A percentile compares a stretch with the other conserved stretches of the same genome.
Conservation (phyloP, 2,113 vertebrate species). For the Hystrix brachyura region DNA sequence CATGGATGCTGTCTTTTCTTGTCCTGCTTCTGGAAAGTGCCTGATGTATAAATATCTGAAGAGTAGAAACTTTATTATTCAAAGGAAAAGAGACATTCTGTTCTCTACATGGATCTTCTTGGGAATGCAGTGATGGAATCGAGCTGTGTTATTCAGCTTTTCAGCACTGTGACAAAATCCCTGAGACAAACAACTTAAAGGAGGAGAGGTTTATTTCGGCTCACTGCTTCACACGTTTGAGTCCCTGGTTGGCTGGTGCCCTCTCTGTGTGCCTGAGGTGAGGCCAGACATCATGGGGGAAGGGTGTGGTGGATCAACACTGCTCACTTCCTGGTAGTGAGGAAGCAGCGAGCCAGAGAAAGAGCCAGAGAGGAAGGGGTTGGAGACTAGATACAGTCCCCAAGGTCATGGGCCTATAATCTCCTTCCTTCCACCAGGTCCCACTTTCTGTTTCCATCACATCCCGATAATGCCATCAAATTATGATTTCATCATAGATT, state of each 20-base stretch:
- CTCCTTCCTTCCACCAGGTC: background rate
- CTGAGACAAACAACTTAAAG: background rate
- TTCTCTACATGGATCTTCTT: background rate
- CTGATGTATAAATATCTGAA: slow-evolving; percentile 19
- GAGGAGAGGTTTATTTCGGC: background rate
- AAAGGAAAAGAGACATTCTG: background rate
- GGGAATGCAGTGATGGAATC: background rate
- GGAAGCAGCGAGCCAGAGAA: background rate
- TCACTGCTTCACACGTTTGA: background rate
- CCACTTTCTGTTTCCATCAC: background rate
- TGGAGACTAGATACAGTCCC: background rate
- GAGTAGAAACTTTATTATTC: background rate
- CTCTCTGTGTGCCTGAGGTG: background rate
- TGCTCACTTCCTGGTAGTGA: background rate
- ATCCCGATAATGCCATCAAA: background rate
- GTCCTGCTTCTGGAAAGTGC: background rate
- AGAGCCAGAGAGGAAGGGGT: too few species aligned
- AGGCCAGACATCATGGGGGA: background rate
- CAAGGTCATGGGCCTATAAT: background rate
- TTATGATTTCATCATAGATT: background rate
- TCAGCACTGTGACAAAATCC: background rate
- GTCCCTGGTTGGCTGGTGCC: background rate
- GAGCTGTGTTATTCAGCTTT: background rate
- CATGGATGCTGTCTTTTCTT: background rate
- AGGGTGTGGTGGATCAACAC: background rate